Percentiles rank a stretch among this genome's conserved stretches.
phyloP scores from a whole-genome alignment of 2,888 invertebrate species.

The Drosophila ezoana region DNA sequence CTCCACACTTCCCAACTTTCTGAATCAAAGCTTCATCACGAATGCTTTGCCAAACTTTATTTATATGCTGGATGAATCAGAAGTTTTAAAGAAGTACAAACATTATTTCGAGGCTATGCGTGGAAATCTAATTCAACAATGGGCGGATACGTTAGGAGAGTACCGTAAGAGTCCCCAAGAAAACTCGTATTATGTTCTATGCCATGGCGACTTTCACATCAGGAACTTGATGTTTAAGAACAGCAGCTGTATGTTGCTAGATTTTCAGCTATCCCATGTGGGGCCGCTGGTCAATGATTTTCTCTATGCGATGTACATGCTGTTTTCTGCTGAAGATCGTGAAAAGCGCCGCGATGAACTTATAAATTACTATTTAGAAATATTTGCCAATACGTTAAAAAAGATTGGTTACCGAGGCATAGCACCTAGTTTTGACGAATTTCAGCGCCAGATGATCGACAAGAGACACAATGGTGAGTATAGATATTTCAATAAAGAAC shows the following conservation, averaged over 20 bases:
- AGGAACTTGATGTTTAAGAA: constrained; percentile 73
- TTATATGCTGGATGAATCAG: constrained; percentile 41
- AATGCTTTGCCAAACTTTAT: constrained; percentile 59
- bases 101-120: constrained; percentile 51
- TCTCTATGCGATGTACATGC: constrained; percentile 64
- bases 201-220: constrained; percentile 74
- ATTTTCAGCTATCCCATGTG: constrained; percentile 67
- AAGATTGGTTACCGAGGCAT: constrained; percentile 51
- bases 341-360: constrained; percentile 46
- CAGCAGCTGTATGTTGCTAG: constrained; percentile 63
- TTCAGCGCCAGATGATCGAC: constrained; percentile 48
- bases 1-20: constrained; percentile 29
- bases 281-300: constrained; percentile 65
- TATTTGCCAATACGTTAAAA: constrained; percentile 49
- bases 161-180: constrained; percentile 41
- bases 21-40: constrained; percentile 38
- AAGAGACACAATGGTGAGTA: constrained; percentile 58
- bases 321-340: constrained; percentile 60
- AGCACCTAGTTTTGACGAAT: constrained; percentile 56
- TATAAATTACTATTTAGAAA: constrained; percentile 61
- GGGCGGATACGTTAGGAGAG: constrained; percentile 35
- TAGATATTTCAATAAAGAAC: background rate
- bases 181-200: constrained; percentile 60
- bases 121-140: constrained; percentile 31
- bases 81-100: constrained; percentile 47